phyloP scores from a whole-genome alignment of 2,888 invertebrate genomes.

The Cetonia aurata region DNA sequence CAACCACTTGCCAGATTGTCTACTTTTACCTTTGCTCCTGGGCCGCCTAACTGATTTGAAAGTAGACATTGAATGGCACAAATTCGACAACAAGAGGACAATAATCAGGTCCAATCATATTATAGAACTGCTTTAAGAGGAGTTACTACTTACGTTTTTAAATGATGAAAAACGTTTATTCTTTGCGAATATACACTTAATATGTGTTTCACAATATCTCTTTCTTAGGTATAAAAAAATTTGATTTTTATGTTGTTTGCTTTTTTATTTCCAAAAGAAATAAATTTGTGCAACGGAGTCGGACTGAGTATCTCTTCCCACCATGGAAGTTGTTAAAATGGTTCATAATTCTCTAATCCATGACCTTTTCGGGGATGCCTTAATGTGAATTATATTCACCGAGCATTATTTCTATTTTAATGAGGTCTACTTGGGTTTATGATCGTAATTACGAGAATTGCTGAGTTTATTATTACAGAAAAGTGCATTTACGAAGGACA shows the following conservation, averaged over 20 bases:
- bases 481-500: constrained; percentile 29
- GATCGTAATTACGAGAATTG: constrained; percentile 49
- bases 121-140: not conserved
- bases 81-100: constrained; percentile 17
- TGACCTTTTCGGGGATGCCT: constrained; percentile 9
- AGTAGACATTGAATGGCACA: constrained; percentile 24
- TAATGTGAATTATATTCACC: constrained; percentile 16
- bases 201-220: too few species aligned
- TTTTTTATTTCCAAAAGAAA: too few species aligned
- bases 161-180: constrained; percentile 2
- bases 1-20: constrained; percentile 53
- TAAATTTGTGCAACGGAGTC: too few species aligned
- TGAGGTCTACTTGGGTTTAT: constrained; percentile 52
- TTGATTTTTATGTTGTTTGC: not conserved
- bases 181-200: too few species aligned
- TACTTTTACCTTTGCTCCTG: constrained; percentile 48
- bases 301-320: not conserved
- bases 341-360: too few species aligned
- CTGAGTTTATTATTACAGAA: constrained; percentile 37
- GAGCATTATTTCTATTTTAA: constrained; percentile 51
- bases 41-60: constrained; percentile 21
- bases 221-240: too few species aligned
- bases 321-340: not conserved
- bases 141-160: not conserved
- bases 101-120: constrained; percentile 6